A percentile compares a stretch with the other conserved stretches of the same genome.
phyloP scores from a whole-genome alignment of 1,140 invertebrate species.

The Limonius californicus region DNA sequence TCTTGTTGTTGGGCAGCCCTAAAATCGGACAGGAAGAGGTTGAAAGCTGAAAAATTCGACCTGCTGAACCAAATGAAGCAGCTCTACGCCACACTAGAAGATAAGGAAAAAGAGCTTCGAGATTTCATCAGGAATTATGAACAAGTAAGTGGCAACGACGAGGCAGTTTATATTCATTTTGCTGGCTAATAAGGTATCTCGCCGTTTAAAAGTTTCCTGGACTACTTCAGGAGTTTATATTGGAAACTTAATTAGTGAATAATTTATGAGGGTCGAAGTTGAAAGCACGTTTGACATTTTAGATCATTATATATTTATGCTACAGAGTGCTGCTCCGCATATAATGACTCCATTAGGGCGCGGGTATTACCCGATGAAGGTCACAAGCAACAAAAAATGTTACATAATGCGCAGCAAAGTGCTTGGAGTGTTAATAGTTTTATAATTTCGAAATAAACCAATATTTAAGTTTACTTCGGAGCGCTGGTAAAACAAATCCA shows the following conservation, averaged over 20 bases:
- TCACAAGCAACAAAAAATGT: too few relatives aligned
- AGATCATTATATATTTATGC: not conserved
- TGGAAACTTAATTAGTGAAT: too few relatives aligned
- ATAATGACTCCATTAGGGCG: too few relatives aligned
- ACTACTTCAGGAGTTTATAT: too few relatives aligned
- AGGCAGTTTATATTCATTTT: not conserved
- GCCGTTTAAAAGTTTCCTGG: not conserved
- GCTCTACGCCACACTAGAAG: conserved; percentile 87
- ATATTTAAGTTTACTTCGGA: too few relatives aligned
- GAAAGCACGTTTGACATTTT: not conserved
- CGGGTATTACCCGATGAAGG: too few relatives aligned
- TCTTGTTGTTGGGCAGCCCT: conserved; percentile 54
- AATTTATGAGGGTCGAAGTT: not conserved
- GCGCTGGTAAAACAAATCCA: too few relatives aligned
- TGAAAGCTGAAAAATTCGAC: conserved; percentile 93
- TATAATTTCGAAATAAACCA: too few relatives aligned
- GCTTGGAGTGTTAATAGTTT: too few relatives aligned
- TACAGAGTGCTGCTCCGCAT: too few relatives aligned
- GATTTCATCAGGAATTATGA: conserved; percentile 95
- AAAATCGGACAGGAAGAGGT: conserved; percentile 82
- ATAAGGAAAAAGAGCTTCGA: conserved; percentile 88
- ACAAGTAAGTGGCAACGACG: conserved; percentile 60
- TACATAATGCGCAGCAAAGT: too few relatives aligned
- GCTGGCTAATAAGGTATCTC: conserved; percentile 37
- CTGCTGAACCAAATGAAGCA: conserved; percentile 93